Percentiles rank a stretch among this genome's conserved stretches.
Evolutionary conservation across 2,113 vertebrate species (phyloP).

Genomic region (Cyanoliseus patagonus): DNA sequence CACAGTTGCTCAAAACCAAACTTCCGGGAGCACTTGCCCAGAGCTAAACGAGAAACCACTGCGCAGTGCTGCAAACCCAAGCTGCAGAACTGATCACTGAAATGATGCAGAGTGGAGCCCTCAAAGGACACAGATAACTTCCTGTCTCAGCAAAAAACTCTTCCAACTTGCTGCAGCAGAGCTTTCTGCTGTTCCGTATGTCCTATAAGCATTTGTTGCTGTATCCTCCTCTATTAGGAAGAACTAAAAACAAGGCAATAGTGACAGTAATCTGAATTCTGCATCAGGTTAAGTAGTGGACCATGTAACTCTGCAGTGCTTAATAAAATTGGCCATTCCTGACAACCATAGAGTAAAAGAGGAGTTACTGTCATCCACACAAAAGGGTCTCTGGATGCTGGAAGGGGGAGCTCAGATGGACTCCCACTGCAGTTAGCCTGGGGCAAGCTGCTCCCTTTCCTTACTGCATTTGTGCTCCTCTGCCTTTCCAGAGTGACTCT

Average conservation of each 20-base stretch:
- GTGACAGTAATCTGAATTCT: neutral
- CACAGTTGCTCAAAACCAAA: neutral
- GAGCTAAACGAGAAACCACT: neutral
- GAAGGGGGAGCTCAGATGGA: neutral
- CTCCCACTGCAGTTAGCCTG: neutral
- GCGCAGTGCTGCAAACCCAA: neutral
- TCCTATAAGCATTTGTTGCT: neutral
- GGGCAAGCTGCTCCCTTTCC: neutral
- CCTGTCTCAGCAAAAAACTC: neutral
- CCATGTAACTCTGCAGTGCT: neutral
- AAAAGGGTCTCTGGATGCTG: neutral
- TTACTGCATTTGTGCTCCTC: neutral
- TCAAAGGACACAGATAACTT: neutral
- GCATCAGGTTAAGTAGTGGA: neutral
- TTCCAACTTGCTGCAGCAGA: neutral
- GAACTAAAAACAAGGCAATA: neutral
- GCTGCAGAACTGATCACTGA: neutral
- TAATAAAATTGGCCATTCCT: neutral
- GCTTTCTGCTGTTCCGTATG: neutral
- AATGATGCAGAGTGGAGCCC: neutral
- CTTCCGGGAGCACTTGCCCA: neutral
- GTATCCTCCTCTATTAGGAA: accelerated
- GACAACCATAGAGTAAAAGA: neutral
- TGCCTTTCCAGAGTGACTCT: neutral
- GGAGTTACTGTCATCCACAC: neutral